Evolutionary conservation across 1,140 invertebrate genomes (phyloP).

Genomic region (Hycleus cichorii): DNA sequence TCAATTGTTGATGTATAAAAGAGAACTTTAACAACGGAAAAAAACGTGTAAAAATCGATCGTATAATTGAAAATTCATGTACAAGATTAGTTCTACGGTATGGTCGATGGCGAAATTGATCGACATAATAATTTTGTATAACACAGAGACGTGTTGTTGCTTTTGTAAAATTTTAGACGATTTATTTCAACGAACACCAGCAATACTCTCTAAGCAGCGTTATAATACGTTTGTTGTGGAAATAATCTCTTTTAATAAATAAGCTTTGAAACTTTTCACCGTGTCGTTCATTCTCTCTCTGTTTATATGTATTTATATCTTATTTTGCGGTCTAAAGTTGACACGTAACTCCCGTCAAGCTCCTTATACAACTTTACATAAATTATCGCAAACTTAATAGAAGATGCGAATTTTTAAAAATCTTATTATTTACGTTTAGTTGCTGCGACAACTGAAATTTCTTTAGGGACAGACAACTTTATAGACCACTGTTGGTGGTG

Average conservation of each 20-base stretch:
- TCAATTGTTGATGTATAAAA: too few relatives aligned
- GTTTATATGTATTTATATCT: background rate
- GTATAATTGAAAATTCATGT: too few relatives aligned
- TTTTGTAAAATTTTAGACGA: too few relatives aligned
- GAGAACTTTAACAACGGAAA: too few relatives aligned
- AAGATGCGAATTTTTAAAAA: conserved; percentile 22
- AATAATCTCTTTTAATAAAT: conserved; percentile 7
- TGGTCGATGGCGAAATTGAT: too few relatives aligned
- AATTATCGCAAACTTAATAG: conserved; percentile 23
- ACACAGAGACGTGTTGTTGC: too few relatives aligned
- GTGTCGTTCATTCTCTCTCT: background rate
- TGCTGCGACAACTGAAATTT: conserved; percentile 26
- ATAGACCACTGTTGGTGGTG: background rate
- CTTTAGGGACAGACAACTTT: too few relatives aligned
- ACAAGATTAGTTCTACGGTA: too few relatives aligned
- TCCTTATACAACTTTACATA: conserved; percentile 12
- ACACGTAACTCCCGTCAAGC: background rate
- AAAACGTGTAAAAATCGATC: too few relatives aligned
- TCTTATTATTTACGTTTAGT: conserved; percentile 29
- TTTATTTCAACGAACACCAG: too few relatives aligned
- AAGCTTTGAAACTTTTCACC: conserved; percentile 9
- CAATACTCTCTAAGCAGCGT: background rate
- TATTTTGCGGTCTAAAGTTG: background rate
- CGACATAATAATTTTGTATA: too few relatives aligned
- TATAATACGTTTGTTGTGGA: conserved; percentile 10